A percentile compares a stretch with the other conserved stretches of the same genome.
Evolutionary conservation across 2,888 invertebrate species (phyloP).

Genomic region (Ramazzottius varieornatus): DNA sequence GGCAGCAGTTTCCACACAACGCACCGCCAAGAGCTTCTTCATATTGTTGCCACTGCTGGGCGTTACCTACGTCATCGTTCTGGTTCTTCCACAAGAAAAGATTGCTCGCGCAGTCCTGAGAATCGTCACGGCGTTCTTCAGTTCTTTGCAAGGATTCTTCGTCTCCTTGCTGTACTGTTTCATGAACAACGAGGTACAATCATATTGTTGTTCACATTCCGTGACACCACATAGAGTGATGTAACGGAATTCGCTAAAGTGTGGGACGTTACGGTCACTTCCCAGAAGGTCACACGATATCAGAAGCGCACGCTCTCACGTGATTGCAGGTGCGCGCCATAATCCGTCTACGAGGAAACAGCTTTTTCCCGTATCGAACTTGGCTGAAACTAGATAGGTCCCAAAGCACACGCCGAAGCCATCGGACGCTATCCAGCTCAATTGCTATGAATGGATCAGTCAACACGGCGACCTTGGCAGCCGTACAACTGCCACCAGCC

Average conservation of each 20-base stretch:
- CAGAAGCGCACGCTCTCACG: too few species aligned
- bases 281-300: too few species aligned
- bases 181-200: conserved; percentile 53
- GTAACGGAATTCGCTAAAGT: too few species aligned
- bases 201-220: neutral
- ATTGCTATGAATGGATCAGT: neutral
- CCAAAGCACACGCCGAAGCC: neutral
- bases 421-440: neutral
- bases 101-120: conserved; percentile 42
- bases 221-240: neutral
- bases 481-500: neutral
- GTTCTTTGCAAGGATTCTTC: conserved; percentile 59
- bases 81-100: conserved; percentile 44
- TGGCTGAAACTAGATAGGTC: neutral
- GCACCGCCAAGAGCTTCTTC: conserved; percentile 48
- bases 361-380: neutral
- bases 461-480: neutral
- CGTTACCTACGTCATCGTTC: conserved; percentile 59
- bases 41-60: conserved; percentile 84
- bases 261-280: too few species aligned
- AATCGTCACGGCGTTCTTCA: conserved; percentile 47
- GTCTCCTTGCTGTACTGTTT: conserved; percentile 76
- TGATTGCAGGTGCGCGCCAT: neutral
- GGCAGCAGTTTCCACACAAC: neutral
- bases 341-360: neutral